A percentile compares a stretch with the other conserved stretches of the same genome.
phyloP scores from a whole-genome alignment of 2,797 vertebrate species.

The Eutrigla gurnardus region DNA sequence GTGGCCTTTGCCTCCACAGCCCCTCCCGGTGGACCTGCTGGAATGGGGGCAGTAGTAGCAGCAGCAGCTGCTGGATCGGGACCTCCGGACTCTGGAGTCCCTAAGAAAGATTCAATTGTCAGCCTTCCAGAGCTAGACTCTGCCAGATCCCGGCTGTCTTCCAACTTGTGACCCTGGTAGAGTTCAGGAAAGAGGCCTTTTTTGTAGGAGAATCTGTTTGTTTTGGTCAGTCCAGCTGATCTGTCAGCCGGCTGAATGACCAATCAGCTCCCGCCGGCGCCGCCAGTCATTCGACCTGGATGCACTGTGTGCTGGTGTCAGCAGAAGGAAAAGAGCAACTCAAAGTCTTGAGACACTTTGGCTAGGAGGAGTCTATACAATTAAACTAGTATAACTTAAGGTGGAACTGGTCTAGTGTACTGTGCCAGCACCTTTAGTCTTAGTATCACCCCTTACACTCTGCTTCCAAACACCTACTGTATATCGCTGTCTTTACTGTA shows the following conservation, averaged over 20 bases:
- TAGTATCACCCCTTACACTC: conserved; percentile 83
- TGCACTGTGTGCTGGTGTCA: conserved; percentile 74
- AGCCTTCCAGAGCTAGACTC: conserved; percentile 93
- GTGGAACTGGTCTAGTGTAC: conserved; percentile 79
- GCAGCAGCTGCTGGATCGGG: conserved; percentile 76
- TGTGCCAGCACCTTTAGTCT: conserved; percentile 81
- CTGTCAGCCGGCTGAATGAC: conserved; percentile 70
- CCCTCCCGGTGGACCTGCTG: conserved; percentile 77
- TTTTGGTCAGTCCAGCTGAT: conserved; percentile 77
- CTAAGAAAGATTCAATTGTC: conserved; percentile 90
- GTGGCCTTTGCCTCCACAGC: conserved; percentile 82
- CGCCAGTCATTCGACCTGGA: conserved; percentile 69
- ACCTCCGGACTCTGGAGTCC: conserved; percentile 84
- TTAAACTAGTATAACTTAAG: conserved; percentile 77
- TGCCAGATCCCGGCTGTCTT: conserved; percentile 94
- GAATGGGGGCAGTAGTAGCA: conserved; percentile 71
- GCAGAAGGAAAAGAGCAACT: conserved; percentile 76
- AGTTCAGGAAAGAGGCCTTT: conserved; percentile 83
- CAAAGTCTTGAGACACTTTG: conserved; percentile 70
- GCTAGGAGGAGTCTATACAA: conserved; percentile 75
- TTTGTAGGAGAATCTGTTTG: conserved; percentile 79
- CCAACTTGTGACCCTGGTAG: conserved; percentile 96
- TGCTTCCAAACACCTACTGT: conserved; percentile 85
- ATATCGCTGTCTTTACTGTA: conserved; percentile 85
- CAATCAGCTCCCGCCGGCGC: conserved; percentile 68